Evolutionary conservation across 1,140 invertebrate genomes (phyloP), one percentile per base, ranked within the genome.

Genomic region (Chironomus striatipennis): DNA sequence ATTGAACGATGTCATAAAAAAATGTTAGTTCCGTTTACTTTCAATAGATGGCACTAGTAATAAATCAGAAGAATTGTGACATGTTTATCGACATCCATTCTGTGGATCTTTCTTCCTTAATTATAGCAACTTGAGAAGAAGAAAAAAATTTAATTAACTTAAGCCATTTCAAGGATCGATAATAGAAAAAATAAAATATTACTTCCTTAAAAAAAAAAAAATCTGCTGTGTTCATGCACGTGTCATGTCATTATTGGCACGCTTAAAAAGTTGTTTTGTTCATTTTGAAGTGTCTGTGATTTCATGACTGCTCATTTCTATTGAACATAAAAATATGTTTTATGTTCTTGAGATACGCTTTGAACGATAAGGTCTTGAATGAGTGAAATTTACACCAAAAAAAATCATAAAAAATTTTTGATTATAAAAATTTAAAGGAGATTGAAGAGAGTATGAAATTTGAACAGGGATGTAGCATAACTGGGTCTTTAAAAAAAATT

Each of bases 161-260:
- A 34, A 34, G 24, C 24, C n/a, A 70, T 70, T 9, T 18, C 7
- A 20, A 70, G 20, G n/a, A 70, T 18, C n/a, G 17, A 9, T 70
- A 70, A 70, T 70, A 67, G 20, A 57, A 70, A 70, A 18, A 18
- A 70, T 70, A 70, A 70, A 70, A 70, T 70, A 70, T 20, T 17
- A 21, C 65, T 70, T 70, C 65, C 65, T 70, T 4, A 3, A 70
- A 34, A 34, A 34, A 34, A 34, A 34, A 34, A 34, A 2, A 5
- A 2, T 34, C 24, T 34, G 2, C 20, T 21, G n/a, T 17, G 9
- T 5, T 10, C 10, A 70, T 5, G 9, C 65, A 70, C 65, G 65
- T 70, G 65, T 21, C 65, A 70, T 17, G 18, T 70, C 65, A 70
- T 70, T 70, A 70, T 70, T 70, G 65, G 18, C 65, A 70, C 65